phyloP scores from a whole-genome alignment of 2,888 invertebrate genomes.

The Abscondita cerata region DNA sequence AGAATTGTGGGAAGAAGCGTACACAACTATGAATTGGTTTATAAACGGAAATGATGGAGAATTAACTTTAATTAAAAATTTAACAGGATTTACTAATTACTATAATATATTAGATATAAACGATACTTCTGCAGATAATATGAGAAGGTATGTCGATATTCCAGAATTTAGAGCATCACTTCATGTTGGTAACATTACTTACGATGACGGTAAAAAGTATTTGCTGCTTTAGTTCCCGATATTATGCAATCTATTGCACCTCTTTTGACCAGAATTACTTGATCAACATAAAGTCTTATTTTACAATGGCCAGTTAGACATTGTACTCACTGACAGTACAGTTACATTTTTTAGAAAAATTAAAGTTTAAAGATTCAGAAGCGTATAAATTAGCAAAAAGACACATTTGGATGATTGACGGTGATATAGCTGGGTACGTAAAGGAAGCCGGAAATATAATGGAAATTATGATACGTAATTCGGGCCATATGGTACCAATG shows the following conservation, averaged over 20 bases:
- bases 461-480: conserved; percentile 77
- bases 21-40: too few species aligned
- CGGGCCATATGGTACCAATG: conserved; percentile 89
- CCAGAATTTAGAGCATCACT: conserved; percentile 72
- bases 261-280: conserved; percentile 71
- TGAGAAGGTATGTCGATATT: conserved; percentile 69
- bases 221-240: too few species aligned
- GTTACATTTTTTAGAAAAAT: too few species aligned
- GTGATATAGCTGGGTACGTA: conserved; percentile 77
- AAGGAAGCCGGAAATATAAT: too few species aligned
- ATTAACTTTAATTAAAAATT: conserved; percentile 68
- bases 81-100: too few species aligned
- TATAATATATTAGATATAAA: conserved; percentile 61
- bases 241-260: conserved; percentile 84
- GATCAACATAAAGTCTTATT: conserved; percentile 77
- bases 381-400: too few species aligned
- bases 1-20: too few species aligned
- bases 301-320: too few species aligned
- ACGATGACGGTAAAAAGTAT: conserved; percentile 77
- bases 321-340: conserved; percentile 92
- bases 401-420: too few species aligned
- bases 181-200: conserved; percentile 78
- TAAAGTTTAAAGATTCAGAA: too few species aligned
- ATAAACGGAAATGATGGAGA: conserved; percentile 61
- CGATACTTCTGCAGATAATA: conserved; percentile 62